Base-by-base conservation (phyloP, 2,113 vertebrate genomes). In the Prinia subflava region DNA sequence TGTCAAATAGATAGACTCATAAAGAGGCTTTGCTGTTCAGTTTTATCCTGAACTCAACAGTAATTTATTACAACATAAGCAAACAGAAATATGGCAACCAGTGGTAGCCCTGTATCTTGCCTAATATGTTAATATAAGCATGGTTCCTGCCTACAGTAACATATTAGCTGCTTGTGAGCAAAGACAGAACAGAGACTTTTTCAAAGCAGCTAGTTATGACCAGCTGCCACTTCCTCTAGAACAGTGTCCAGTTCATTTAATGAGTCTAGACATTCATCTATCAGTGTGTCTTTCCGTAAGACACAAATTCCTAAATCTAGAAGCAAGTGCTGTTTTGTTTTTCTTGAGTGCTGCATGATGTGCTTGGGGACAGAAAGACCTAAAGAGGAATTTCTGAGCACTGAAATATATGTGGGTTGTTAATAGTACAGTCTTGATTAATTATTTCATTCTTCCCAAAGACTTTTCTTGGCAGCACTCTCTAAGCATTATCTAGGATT, bases 1-100 rank as follows among this genome's bases (percentile, higher is more conserved):
- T 93, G 67, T 60, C 83, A 93, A 95, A 95, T 41, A 96, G 77
- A 94, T 57, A 84, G 83, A 55, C 31, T 70, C 67, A 91, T 94
- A 94, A 97, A 96, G 63, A 39, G 55, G 55, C 74, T 94, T 91
- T 89, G 87, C 64, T 92, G 77, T 78, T 78, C 73, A 63, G 83
- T 69, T 91, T 75, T 84, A 83, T 93, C 85, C 94, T 94, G 84
- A 82, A 90, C 83, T 88, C 94, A 94, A 94, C 42, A 85, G 92
- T 90, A 82, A 97, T 95, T 97, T 97, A 87, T 97, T 96, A 96
- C 89, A 86, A 91, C 77, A 76, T 82, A 80, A 92, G 94, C 64
- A 96, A 97, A 96, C 83, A 97, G 44, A 89, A 96, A 86, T 85
- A 68, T 22, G 37, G 94, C 74, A 92, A 90, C 35, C 31, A 20